Conservation (phyloP, 2,113 vertebrate species). For the Todiramphus chloris region DNA sequence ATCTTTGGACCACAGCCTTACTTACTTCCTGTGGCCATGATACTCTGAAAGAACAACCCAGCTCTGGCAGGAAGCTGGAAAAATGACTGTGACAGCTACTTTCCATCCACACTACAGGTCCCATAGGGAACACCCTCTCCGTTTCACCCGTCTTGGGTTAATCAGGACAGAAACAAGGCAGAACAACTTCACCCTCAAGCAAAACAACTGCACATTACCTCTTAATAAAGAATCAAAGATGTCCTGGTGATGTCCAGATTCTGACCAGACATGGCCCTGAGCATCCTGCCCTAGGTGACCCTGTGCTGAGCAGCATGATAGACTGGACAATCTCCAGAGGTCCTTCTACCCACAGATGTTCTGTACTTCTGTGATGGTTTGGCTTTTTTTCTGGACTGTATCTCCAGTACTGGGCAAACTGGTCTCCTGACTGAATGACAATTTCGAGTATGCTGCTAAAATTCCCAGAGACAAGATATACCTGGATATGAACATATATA, state of each 20-base stretch:
- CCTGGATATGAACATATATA: neutral
- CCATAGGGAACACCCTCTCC: neutral
- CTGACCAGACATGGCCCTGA: neutral
- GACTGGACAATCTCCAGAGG: neutral
- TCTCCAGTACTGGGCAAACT: neutral
- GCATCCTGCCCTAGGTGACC: neutral
- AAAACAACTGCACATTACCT: neutral
- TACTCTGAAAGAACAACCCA: neutral
- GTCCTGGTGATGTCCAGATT: neutral
- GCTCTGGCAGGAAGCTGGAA: neutral
- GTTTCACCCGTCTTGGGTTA: neutral
- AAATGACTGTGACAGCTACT: neutral
- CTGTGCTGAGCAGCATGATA: fast-evolving
- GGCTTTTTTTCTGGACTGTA: neutral
- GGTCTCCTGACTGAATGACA: neutral
- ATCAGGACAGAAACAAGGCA: neutral
- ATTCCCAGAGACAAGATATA: neutral
- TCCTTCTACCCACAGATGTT: neutral
- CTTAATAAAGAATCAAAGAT: neutral
- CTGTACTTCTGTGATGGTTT: neutral
- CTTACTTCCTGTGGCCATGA: neutral
- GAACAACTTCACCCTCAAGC: neutral
- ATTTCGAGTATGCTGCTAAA: neutral
- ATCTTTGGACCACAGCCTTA: neutral
- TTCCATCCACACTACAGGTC: neutral